Evolutionary conservation across 2,888 invertebrate genomes (phyloP).

Genomic region (Colletes collaris): DNA sequence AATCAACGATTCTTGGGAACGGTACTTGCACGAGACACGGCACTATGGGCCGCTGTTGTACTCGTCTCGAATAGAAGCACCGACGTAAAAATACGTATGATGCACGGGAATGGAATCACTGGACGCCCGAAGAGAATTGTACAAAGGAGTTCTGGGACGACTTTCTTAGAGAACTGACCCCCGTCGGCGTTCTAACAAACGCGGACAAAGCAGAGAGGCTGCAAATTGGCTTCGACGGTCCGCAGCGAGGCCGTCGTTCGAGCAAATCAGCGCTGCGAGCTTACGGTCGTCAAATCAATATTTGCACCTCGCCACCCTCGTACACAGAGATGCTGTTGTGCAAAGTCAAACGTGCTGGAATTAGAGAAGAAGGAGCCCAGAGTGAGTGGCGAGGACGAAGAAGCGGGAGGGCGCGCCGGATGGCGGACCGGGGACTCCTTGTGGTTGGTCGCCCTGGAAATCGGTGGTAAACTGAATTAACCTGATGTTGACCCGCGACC

Average conservation of each 20-base stretch:
- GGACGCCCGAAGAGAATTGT: conserved; percentile 28
- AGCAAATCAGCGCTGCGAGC: conserved; percentile 69
- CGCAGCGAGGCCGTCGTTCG: conserved; percentile 58
- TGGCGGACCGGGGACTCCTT: conserved; percentile 5
- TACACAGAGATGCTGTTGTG: conserved; percentile 43
- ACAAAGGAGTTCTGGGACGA: conserved; percentile 45
- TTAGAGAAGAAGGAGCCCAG: conserved; percentile 57
- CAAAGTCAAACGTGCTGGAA: conserved; percentile 60
- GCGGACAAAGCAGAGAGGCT: conserved; percentile 64
- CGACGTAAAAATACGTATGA: conserved; percentile 9
- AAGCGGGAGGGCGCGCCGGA: conserved; percentile 13
- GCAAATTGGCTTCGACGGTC: conserved; percentile 65
- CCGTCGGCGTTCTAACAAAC: conserved; percentile 51
- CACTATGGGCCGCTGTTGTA: background rate
- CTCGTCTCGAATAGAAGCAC: conserved; percentile 5
- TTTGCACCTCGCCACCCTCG: conserved; percentile 69
- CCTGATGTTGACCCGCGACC: conserved; percentile 73
- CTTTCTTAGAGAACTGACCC: conserved; percentile 47
- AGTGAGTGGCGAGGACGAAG: conserved; percentile 27
- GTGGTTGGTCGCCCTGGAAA: conserved; percentile 66
- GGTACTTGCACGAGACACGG: background rate
- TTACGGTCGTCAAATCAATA: conserved; percentile 75
- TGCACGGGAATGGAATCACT: conserved; percentile 17
- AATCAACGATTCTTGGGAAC: background rate
- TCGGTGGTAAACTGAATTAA: conserved; percentile 78